phyloP scores from a whole-genome alignment of 2,797 vertebrate species.

The Xenopus petersii region DNA sequence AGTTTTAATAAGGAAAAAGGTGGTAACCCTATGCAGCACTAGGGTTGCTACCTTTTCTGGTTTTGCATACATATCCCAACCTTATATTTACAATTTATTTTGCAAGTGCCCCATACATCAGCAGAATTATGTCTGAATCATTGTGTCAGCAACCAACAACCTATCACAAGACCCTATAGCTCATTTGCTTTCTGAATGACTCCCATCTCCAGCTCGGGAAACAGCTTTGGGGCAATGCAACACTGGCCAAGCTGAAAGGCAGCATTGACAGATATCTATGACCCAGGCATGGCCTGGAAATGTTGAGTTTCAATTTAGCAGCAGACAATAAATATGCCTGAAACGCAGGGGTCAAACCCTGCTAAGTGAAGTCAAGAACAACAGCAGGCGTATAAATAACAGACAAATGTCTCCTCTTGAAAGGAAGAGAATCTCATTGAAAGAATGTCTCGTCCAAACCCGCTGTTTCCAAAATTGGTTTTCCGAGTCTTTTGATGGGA shows the following conservation, averaged over 20 bases:
- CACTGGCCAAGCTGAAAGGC: too few relatives aligned
- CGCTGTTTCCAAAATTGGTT: neutral
- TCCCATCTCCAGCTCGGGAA: neutral
- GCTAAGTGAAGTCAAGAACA: neutral
- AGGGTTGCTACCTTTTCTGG: too few relatives aligned
- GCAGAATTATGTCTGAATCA: too few relatives aligned
- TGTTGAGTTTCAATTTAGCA: constrained; percentile 21
- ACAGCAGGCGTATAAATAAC: neutral
- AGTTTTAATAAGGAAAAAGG: too few relatives aligned
- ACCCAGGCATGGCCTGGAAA: neutral
- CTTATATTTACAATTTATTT: too few relatives aligned
- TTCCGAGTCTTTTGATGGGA: neutral
- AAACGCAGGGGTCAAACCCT: too few relatives aligned
- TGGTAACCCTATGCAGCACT: too few relatives aligned
- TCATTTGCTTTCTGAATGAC: neutral
- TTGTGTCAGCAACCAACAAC: too few relatives aligned
- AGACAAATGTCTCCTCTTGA: too few relatives aligned
- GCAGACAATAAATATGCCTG: constrained; percentile 5
- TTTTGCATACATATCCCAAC: too few relatives aligned
- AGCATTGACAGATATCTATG: neutral
- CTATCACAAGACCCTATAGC: neutral
- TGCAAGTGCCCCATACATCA: too few relatives aligned
- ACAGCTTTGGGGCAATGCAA: constrained; percentile 2
- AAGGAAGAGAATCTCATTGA: too few relatives aligned
- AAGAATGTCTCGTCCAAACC: neutral